phyloP scores from a whole-genome alignment of 2,888 invertebrate species.

The Zonitis immaculata region DNA sequence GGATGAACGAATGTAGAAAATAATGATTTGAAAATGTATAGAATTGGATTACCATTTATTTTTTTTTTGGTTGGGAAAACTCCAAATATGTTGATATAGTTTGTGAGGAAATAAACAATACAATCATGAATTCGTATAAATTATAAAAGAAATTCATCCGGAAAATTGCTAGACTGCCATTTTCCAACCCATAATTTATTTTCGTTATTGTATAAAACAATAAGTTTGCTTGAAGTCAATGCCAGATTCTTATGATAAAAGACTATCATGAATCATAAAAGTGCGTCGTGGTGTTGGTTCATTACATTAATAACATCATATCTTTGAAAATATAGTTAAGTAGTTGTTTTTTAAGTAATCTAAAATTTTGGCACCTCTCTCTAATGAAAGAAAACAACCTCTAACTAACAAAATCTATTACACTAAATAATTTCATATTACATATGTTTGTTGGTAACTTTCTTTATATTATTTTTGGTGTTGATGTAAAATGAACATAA shows the following conservation, averaged over 20 bases:
- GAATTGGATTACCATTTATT: too few relatives aligned
- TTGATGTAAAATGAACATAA: neutral
- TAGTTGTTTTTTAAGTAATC: neutral
- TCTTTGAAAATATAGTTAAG: slow-evolving; percentile 10
- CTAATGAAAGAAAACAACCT: too few relatives aligned
- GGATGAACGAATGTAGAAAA: too few relatives aligned
- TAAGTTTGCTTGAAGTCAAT: slow-evolving; percentile 25
- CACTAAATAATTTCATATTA: neutral
- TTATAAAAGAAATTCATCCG: slow-evolving; percentile 17
- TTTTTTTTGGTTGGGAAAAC: too few relatives aligned
- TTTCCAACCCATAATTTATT: slow-evolving; percentile 11
- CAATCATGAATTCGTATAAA: slow-evolving; percentile 4
- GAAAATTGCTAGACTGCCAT: slow-evolving; percentile 9
- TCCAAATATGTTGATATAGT: neutral
- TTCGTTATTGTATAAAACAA: slow-evolving; percentile 23
- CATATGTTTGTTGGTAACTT: neutral
- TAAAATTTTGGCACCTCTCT: neutral
- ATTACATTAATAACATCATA: slow-evolving; percentile 31
- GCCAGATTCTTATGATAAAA: slow-evolving; percentile 28
- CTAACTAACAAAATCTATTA: neutral
- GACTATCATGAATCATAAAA: slow-evolving; percentile 28
- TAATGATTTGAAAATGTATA: too few relatives aligned
- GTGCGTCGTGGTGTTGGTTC: slow-evolving; percentile 25
- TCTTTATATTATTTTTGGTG: neutral
- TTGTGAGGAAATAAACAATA: neutral